phyloP scores from a whole-genome alignment of 2,113 vertebrate species.

The Myanophis thanlyinensis region DNA sequence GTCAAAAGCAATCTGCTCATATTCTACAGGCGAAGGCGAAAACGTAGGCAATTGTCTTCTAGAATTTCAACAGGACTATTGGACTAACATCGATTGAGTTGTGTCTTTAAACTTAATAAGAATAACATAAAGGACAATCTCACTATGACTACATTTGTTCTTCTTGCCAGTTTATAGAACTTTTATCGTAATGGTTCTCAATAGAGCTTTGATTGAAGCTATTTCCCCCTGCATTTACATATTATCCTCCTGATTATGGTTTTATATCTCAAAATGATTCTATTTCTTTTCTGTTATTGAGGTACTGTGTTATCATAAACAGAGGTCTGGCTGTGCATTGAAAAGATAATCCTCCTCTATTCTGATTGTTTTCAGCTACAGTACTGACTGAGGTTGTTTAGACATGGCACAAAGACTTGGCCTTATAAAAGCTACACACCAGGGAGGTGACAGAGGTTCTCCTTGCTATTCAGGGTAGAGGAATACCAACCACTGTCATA shows the following conservation, averaged over 20 bases:
- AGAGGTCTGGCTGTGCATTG: background rate
- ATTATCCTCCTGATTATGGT: background rate
- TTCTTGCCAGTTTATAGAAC: background rate
- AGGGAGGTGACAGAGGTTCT: background rate
- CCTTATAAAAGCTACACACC: background rate
- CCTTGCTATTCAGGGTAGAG: background rate
- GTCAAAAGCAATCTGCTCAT: constrained; percentile 5
- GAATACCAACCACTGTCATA: background rate
- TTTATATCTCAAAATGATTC: background rate
- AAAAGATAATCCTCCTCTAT: background rate
- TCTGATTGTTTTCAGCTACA: background rate
- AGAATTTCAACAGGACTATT: background rate
- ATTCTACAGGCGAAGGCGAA: background rate
- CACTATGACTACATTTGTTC: background rate
- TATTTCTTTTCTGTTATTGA: background rate
- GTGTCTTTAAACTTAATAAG: background rate
- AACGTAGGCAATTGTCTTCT: background rate
- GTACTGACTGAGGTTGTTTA: background rate
- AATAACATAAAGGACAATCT: background rate
- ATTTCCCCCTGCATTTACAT: background rate
- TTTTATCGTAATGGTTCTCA: background rate
- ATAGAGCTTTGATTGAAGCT: background rate
- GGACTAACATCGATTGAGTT: background rate
- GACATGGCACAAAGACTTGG: background rate
- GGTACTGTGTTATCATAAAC: background rate